phyloP scores from a whole-genome alignment of 53 echinoderm and acorn worm species.

The Apostichopus leukothele region DNA sequence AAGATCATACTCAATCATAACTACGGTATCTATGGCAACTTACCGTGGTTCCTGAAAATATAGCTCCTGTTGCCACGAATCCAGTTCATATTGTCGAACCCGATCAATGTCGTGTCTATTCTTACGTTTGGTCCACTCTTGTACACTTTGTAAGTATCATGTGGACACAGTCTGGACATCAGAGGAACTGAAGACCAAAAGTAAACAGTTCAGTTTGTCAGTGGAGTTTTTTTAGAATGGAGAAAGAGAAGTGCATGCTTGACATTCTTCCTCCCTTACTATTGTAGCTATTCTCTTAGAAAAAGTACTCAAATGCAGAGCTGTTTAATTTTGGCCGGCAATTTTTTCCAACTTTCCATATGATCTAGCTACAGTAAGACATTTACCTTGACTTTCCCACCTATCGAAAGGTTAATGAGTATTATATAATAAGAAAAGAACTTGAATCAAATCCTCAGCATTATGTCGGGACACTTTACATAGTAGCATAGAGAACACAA shows the following conservation, averaged over 20 bases:
- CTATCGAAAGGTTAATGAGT: too few relatives aligned
- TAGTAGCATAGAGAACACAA: too few relatives aligned
- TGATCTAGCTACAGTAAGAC: too few relatives aligned
- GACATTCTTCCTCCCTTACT: neutral
- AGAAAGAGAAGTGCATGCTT: too few relatives aligned
- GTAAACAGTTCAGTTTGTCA: neutral
- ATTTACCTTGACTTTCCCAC: too few relatives aligned
- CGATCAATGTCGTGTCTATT: constrained; percentile 94
- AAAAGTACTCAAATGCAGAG: too few relatives aligned
- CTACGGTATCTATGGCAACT: constrained; percentile 1
- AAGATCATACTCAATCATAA: neutral
- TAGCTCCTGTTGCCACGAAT: constrained; percentile 87
- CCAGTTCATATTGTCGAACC: constrained; percentile 99
- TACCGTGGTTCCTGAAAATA: constrained; percentile 86
- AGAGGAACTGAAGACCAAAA: constrained; percentile 67
- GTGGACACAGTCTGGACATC: constrained; percentile 92
- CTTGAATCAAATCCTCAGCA: too few relatives aligned
- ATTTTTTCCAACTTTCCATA: too few relatives aligned
- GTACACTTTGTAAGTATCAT: constrained; percentile 89
- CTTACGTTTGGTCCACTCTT: constrained; percentile 97
- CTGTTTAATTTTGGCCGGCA: too few relatives aligned
- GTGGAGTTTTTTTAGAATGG: too few relatives aligned
- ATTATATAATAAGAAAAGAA: too few relatives aligned
- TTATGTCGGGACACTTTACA: too few relatives aligned
- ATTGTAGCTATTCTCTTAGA: neutral